Evolutionary conservation across 2,113 vertebrate species (phyloP).

Genomic region (Oryzias curvinotus): DNA sequence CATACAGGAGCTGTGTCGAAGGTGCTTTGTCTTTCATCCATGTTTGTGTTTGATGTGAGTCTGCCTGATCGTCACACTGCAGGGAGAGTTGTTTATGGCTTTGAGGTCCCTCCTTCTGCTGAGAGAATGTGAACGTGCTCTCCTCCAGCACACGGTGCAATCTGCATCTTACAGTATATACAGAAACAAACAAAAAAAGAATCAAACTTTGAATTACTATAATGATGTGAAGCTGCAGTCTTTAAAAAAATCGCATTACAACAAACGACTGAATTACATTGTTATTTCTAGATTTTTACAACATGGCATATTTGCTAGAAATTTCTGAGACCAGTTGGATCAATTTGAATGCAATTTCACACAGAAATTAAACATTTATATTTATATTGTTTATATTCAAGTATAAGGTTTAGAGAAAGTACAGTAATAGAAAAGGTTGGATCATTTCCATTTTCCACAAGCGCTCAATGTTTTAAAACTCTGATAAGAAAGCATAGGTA

Average conservation of each 20-base stretch:
- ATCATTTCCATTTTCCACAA: conserved; percentile 45
- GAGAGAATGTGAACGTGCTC: background rate
- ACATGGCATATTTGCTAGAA: too few relatives aligned
- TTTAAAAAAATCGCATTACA: background rate
- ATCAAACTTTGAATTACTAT: conserved; percentile 5
- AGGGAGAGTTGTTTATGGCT: conserved; percentile 62
- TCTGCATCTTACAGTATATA: conserved; percentile 6
- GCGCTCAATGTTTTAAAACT: conserved; percentile 63
- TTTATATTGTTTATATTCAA: conserved; percentile 30
- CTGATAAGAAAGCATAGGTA: conserved; percentile 55
- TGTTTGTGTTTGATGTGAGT: conserved; percentile 65
- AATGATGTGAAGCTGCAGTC: background rate
- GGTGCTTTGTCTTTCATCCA: conserved; percentile 65
- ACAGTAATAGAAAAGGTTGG: background rate
- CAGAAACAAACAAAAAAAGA: conserved; percentile 2
- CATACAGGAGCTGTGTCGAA: conserved; percentile 67
- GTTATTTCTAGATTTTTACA: too few relatives aligned
- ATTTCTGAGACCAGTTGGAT: too few relatives aligned
- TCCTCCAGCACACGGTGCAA: conserved; percentile 10
- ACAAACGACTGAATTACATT: too few relatives aligned
- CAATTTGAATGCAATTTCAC: conserved; percentile 28
- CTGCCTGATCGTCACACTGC: conserved; percentile 50
- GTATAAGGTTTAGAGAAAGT: too few relatives aligned
- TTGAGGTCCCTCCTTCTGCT: conserved; percentile 34
- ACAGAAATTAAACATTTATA: conserved; percentile 40